Base-by-base conservation (phyloP, 2,888 invertebrate species). In the Mylabris sibirica region DNA sequence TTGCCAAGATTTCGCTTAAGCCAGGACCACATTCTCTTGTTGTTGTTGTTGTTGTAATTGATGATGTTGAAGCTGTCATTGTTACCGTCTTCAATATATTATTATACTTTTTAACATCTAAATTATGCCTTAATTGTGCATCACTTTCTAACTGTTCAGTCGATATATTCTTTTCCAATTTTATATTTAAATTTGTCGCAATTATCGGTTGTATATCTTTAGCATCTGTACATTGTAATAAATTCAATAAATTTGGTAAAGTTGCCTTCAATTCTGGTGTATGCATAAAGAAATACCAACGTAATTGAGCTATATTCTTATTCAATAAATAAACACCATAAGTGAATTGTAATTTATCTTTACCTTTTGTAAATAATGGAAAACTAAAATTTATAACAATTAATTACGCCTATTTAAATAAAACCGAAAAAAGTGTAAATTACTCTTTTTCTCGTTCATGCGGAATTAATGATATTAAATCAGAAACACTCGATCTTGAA, bases 271-370 rank as follows among this genome's bases (percentile, higher is more conserved):
- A 88, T 82, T 95, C 94, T 3, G 88, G 86, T 0, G 94, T 92
- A 0, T 91, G 88, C 57, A 94, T 85, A 1, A 92, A 92, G 74
- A 92, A 90, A 59, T 91, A 91, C 89, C 92, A 93, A 62, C 94
- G 85, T 70, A 98, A 85, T 85, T 99, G 98, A 0, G 95, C 95
- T 72, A 99, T 93, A 82, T 98, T 97, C 85, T 97, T 97, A 86
- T 98, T 98, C 35, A 98, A 86, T 14, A 98, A 87, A 82, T 94
- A 98, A 72, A 98, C 93, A 4, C 93, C 98, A 84, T 97, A 97
- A 71, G 94, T 91, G 81, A 96, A 96, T 75, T 93, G 88, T 9
- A 92, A 89, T 69, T 90, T 89, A 79, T 94, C 93, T 76, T 93
- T 93, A 57, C 93, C 92, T 78, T 92, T 89, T 0, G 91, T 90